Conservation (phyloP, 1,140 invertebrate species). For the Dinoponera quadriceps region DNA sequence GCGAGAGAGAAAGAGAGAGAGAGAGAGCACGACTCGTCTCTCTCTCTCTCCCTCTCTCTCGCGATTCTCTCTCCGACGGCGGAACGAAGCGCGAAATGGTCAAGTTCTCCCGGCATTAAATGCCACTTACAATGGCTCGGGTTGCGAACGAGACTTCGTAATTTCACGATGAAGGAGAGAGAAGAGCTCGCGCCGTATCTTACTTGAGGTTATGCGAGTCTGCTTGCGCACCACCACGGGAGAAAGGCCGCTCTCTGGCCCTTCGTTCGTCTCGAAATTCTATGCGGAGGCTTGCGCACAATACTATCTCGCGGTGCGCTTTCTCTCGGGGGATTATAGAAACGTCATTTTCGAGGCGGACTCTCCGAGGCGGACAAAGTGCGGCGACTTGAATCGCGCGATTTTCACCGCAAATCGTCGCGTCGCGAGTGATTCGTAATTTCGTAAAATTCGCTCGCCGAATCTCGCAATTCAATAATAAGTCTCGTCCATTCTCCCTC, state of each 20-base stretch:
- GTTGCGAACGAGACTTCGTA: conserved; percentile 39
- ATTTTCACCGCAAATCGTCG: conserved; percentile 4
- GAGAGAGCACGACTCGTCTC: conserved; percentile 12
- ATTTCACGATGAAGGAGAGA: conserved; percentile 28
- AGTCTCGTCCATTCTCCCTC: not conserved
- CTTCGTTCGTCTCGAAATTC: conserved; percentile 52
- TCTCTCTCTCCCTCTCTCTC: no score
- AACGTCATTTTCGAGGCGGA: conserved; percentile 50
- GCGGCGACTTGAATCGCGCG: conserved; percentile 40
- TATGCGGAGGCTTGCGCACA: conserved; percentile 48
- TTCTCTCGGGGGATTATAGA: conserved; percentile 58
- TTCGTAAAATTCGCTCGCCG: not conserved
- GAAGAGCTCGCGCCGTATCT: conserved; percentile 11
- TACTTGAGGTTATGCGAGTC: conserved; percentile 47
- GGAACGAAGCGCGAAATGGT: not conserved
- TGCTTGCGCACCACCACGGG: conserved; percentile 38
- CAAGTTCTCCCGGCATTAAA: conserved; percentile 25
- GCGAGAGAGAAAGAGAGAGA: no score
- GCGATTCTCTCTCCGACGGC: not conserved
- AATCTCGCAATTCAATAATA: conserved; percentile 8
- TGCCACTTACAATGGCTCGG: conserved; percentile 20
- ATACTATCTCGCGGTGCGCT: conserved; percentile 40
- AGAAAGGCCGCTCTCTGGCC: conserved; percentile 45
- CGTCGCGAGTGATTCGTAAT: conserved; percentile 32
- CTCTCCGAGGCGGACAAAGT: conserved; percentile 26